A percentile compares a stretch with the other conserved stretches of the same genome.
Evolutionary conservation across 2,113 vertebrate genomes (phyloP).

Genomic region (Labeo rohita): DNA sequence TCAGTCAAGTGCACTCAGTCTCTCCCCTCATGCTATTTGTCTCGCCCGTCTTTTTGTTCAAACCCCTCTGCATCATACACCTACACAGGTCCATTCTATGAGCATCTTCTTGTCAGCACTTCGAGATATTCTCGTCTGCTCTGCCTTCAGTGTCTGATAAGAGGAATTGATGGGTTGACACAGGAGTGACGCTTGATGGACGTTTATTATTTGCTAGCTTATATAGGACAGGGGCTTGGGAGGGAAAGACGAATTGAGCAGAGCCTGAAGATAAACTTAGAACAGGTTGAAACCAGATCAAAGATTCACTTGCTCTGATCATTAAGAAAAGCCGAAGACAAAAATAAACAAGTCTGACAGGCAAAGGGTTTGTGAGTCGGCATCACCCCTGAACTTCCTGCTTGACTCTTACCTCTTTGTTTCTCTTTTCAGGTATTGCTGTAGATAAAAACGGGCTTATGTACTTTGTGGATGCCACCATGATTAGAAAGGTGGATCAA

Average conservation of each 20-base stretch:
- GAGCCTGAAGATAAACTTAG: conserved; percentile 34
- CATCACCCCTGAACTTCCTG: background rate
- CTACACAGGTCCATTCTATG: conserved; percentile 42
- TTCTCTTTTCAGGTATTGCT: conserved; percentile 85
- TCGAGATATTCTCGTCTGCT: conserved; percentile 46
- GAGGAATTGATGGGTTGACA: conserved; percentile 15
- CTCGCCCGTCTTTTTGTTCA: conserved; percentile 25
- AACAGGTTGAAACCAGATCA: conserved; percentile 27
- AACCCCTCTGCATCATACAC: conserved; percentile 25
- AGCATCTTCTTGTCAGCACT: conserved; percentile 29
- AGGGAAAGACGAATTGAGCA: conserved; percentile 18
- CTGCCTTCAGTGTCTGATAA: conserved; percentile 27
- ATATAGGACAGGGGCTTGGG: conserved; percentile 26
- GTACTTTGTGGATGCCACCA: conserved; percentile 98
- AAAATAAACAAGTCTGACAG: background rate
- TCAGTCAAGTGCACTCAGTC: conserved; percentile 54
- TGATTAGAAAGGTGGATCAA: conserved; percentile 99
- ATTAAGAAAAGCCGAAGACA: conserved; percentile 2
- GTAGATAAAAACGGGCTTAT: conserved; percentile 98
- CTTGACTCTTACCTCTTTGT: conserved; percentile 21
- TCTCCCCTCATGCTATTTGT: conserved; percentile 41
- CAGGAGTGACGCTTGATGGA: conserved; percentile 41
- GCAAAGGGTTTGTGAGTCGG: background rate
- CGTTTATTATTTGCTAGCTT: conserved; percentile 26
- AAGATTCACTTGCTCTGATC: conserved; percentile 24